Percentiles rank a stretch among this genome's conserved stretches.
Conservation (phyloP, 2,797 vertebrate genomes). For the Malurus splendens region DNA sequence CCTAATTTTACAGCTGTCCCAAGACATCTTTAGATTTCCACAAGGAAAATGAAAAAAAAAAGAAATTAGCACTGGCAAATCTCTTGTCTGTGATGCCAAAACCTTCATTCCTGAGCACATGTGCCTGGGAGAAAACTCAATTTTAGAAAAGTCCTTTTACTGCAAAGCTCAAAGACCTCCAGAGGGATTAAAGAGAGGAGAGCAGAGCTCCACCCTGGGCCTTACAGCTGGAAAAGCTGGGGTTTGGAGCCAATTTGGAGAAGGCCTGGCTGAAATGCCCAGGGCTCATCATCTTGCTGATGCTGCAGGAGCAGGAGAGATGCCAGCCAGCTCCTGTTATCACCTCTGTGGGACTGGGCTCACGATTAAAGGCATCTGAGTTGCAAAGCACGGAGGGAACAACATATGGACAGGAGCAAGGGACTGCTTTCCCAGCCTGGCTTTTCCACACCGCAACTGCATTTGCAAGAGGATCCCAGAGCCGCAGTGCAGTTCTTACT, state of each 20-base stretch:
- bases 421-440: conserved; percentile 41
- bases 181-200: not conserved
- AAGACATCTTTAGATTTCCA: not conserved
- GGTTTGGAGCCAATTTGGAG: conserved; percentile 8
- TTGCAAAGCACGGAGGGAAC: conserved; percentile 50
- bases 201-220: not conserved
- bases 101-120: fast-evolving
- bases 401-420: conserved; percentile 55
- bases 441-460: not conserved
- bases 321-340: conserved; percentile 56
- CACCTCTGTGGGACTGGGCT: conserved; percentile 47
- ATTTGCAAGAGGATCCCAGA: conserved; percentile 52
- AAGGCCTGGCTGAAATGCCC: conserved; percentile 24
- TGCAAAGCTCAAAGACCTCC: not conserved
- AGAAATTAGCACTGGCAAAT: not conserved
- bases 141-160: not conserved
- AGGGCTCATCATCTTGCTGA: conserved; percentile 29
- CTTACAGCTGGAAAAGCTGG: not conserved
- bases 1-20: not conserved
- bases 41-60: not conserved
- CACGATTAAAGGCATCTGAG: conserved; percentile 46
- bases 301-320: conserved; percentile 30
- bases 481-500: conserved; percentile 55
- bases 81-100: not conserved
- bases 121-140: fast-evolving